Percentiles rank a stretch among this genome's conserved stretches.
phyloP scores from a whole-genome alignment of 2,113 vertebrate species.

The Tiliqua scincoides region DNA sequence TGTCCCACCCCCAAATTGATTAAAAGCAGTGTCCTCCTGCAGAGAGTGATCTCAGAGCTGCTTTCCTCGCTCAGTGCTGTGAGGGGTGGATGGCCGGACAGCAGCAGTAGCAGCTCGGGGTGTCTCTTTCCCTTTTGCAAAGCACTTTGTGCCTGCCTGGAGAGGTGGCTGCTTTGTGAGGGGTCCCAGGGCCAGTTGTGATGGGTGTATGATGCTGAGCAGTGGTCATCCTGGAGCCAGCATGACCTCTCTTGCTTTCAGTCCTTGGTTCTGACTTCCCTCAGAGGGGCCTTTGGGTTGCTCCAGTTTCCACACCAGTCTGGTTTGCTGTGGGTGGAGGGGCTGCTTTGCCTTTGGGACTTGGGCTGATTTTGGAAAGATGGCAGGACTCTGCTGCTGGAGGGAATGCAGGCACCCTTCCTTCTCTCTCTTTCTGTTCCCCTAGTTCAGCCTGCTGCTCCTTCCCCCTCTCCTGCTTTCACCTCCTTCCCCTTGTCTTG shows the following conservation, averaged over 20 bases:
- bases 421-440: too few relatives aligned
- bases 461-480: background rate
- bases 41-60: too few relatives aligned
- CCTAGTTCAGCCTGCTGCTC: too few relatives aligned
- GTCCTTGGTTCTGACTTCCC: too few relatives aligned
- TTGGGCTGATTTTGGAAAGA: too few relatives aligned
- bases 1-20: too few relatives aligned
- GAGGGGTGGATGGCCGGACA: background rate
- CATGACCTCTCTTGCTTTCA: too few relatives aligned
- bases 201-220: background rate
- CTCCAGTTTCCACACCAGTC: background rate
- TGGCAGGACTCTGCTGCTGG: background rate
- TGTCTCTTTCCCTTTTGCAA: slow-evolving; percentile 30
- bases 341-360: too few relatives aligned
- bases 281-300: background rate
- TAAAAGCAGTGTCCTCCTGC: too few relatives aligned
- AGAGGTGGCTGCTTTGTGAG: background rate
- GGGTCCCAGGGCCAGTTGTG: background rate
- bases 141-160: background rate
- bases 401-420: background rate
- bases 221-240: too few relatives aligned
- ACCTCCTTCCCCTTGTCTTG: background rate
- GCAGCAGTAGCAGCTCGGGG: slow-evolving; percentile 31
- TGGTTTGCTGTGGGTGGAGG: too few relatives aligned
- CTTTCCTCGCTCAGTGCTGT: background rate